phyloP scores from a whole-genome alignment of 2,113 vertebrate species.

The Pyxicephalus adspersus region DNA sequence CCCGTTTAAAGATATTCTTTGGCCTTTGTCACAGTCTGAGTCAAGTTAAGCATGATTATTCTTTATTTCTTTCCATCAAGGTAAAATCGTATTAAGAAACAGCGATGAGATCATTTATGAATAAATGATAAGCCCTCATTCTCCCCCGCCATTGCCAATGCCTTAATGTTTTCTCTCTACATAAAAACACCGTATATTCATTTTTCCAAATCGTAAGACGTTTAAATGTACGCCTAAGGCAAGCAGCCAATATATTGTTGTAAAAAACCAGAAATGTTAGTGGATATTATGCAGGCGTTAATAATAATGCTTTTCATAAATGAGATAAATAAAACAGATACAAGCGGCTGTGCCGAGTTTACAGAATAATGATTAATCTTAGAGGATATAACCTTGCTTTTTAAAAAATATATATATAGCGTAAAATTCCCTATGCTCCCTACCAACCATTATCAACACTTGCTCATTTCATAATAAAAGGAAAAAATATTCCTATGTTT shows the following conservation, averaged over 20 bases:
- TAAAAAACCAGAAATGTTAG: background rate
- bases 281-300: background rate
- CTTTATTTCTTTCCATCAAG: slow-evolving; percentile 56
- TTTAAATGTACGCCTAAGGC: background rate
- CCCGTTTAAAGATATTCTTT: too few species aligned
- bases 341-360: too few species aligned
- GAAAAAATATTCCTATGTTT: background rate
- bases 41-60: background rate
- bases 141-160: slow-evolving; percentile 66
- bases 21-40: slow-evolving; percentile 7
- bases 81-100: slow-evolving; percentile 78
- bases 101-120: slow-evolving; percentile 76
- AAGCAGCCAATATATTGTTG: background rate
- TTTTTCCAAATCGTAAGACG: background rate
- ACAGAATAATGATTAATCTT: background rate
- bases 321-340: too few species aligned
- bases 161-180: slow-evolving; percentile 70
- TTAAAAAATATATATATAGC: background rate
- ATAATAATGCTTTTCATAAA: too few species aligned
- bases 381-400: background rate
- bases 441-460: background rate
- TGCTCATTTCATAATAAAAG: background rate
- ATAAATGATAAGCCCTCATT: slow-evolving; percentile 61
- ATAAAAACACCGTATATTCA: slow-evolving; percentile 1
- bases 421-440: background rate